Evolutionary conservation across 2,888 invertebrate genomes (phyloP), one percentile per base, ranked within the genome.

Genomic region (Nymphalis urticae): DNA sequence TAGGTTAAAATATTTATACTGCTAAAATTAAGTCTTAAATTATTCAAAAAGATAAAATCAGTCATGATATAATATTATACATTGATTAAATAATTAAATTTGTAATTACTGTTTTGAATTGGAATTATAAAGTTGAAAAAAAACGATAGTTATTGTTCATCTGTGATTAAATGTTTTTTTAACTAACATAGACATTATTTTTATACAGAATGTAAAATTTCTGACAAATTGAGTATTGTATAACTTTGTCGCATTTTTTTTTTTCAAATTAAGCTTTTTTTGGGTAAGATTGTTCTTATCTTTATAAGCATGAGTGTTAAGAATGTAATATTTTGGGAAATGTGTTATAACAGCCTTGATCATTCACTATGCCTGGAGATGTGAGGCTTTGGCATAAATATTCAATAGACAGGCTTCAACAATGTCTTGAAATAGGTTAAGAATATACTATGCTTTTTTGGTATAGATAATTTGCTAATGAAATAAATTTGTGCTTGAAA

Each of bases 311-410:
- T 58, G n/a, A 58, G 21, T 75, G 74, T 74, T 76, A 79, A 79
- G 78, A 77, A 74, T 77, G 80, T 79, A 75, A 83, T 87, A 88
- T 89, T 88, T 89, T 88, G 80, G 78, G 80, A 82, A 79, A 82
- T 75, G 81, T 81, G 88, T 86, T 88, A 32, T 32, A 32, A 85
- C 79, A 80, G 74, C 76, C 68, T 75, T 64, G 66, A 51, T 51
- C 53, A 67, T 51, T 47, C 47, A 62, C 36, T 42, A 13, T 42
- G 42, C 4, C 27, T 67, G 62, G 75, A 74, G 67, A 76, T 71
- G 69, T 61, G 50, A 69, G 51, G 27, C 16, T 17, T 70, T 36
- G 64, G 72, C 68, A 70, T 70, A n/a, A n/a, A 66, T 32, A 32
- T 6, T 32, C 27, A 32, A 32, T 32, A 16, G 27, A 32, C 8